Base-by-base conservation (phyloP, 2,888 invertebrate species). In the Drosophila nigritarsus region DNA sequence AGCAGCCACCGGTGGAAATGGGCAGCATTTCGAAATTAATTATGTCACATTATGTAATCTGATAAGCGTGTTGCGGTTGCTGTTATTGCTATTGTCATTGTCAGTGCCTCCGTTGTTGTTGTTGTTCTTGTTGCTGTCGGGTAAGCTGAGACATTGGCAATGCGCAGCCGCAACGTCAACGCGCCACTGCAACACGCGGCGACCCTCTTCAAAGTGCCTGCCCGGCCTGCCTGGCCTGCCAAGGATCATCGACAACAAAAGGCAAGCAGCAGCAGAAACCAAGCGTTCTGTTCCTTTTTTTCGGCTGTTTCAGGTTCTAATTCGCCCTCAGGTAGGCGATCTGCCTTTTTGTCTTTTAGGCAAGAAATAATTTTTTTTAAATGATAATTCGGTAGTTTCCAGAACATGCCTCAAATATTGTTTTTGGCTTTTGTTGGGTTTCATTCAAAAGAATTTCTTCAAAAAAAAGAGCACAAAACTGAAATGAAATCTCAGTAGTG, bases 1-100 rank as follows among this genome's bases (percentile, higher is more conserved):
- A 36, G 32, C 32, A 75, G 78, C 59, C 54, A 30, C 54, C 36
- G 42, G 56, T 27, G 59, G 27, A 51, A 67, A 56, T 60, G 50
- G 55, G 29, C 51, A 53, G 73, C 77, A 82, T 83, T 83, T 88
- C 80, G 75, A 87, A 92, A 92, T 91, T 92, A 92, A 92, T 92
- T 92, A 92, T 92, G 91, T 91, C 92, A 92, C 89, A 92, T 92
- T 92, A 92, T 90, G 92, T 92, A 92, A 92, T 90, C 89, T 90
- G 92, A 92, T 92, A 91, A 91, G 88, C 81, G 58, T 54, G 38
- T 49, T 83, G 80, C 65, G 84, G 80, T 80, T 73, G 70, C 64
- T 66, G 73, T 66, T 69, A 48, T 70, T 70, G 60, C 54, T 61
- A 58, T 76, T 65, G 56, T 49, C 27, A 62, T 67, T 56, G 80